Base-by-base conservation (phyloP, 2,888 invertebrate species). In the Archips crataeganus region DNA sequence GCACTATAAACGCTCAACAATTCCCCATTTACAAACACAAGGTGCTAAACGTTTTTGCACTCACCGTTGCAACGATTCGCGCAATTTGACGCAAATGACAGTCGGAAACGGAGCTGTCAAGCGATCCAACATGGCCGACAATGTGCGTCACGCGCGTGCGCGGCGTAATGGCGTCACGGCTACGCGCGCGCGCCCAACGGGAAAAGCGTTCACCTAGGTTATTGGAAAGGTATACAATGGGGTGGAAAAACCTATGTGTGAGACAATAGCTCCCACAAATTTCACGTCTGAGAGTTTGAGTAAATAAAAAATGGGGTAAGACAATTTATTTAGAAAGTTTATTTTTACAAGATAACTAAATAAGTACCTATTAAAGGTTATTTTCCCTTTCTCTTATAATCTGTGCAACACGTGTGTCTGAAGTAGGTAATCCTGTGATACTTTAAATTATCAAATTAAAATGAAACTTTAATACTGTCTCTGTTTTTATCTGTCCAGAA, bases 41-140 rank as follows among this genome's bases (percentile, higher is more conserved):
- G 2, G 23, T 8, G 23, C 51, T 8, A 51, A 32, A n/a, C 51
- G 49, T 51, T 65, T 47, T 65, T 32, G 42, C 62, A 36, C 49
- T 32, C 3, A 15, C 65, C 51, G 65, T 51, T 15, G 36, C 36
- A 51, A 49, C 64, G 47, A 32, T 42, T 39, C 62, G 36, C 23
- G 47, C 49, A 47, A 65, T 65, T 65, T 11, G 23, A 65, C 54
- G 54, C 57, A 57, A 57, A 57, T 57, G 32, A 57, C 57, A 57
- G 49, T 64, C 59, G 60, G 60, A 39, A 34, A 11, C 39, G 57
- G 60, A 60, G 54, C 60, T 65, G 71, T 54, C 67, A 63, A 34
- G 34, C 65, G 36, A 45, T 67, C 68, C 73, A 73, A 69, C 34
- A 73, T 73, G 73, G 68, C 73, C 49, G 59, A 64, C 63, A 70